Evolutionary conservation across 2,113 vertebrate genomes (phyloP), one percentile per base, ranked within the genome.

Genomic region (Potamarius usumacintae): DNA sequence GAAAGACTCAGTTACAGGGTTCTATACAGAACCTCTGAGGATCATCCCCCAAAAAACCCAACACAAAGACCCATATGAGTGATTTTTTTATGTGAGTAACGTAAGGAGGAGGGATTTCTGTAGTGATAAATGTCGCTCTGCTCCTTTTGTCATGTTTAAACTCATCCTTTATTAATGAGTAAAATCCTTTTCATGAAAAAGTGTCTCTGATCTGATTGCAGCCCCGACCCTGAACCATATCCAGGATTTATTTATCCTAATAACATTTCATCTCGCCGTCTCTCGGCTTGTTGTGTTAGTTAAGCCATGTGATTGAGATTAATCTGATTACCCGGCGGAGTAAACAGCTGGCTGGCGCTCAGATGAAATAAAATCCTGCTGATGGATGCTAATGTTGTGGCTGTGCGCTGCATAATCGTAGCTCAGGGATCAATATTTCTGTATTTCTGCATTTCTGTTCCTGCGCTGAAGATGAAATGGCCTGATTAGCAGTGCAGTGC

Each of bases 391-490:
- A 11, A 80, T 34, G 53, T 20, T 80, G n/a, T 17, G 3, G 2
- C 53, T 18, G 78, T 80, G 27, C 5, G 78, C 53, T 30, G 53
- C 8, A 17, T 80, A 80, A 58, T 80, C n/a, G 15, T 57, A 80
- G 53, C 78, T 80, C 78, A 58, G 53, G 78, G 53, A 80, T 80
- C 78, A 53, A 80, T 80, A 58, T 18, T 30, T 80, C n/a, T 80
- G 78, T 53, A 25, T 76, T 50, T 50, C 72, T 52, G 20, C 34
- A 80, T 17, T 58, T 80, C 53, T 18, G 78, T 30, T 80, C 17
- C 78, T 80, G 52, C 0, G 15, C 53, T 57, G 53, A 80, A 58
- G 53, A 58, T 58, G 58, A 57, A 80, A 80, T 27, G 58, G 78
- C 27, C 53, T 58, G 27, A 58, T 80, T 80, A 80, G 78, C 53